Conservation (phyloP, 2,888 invertebrate species). For the Apodemia zela region DNA sequence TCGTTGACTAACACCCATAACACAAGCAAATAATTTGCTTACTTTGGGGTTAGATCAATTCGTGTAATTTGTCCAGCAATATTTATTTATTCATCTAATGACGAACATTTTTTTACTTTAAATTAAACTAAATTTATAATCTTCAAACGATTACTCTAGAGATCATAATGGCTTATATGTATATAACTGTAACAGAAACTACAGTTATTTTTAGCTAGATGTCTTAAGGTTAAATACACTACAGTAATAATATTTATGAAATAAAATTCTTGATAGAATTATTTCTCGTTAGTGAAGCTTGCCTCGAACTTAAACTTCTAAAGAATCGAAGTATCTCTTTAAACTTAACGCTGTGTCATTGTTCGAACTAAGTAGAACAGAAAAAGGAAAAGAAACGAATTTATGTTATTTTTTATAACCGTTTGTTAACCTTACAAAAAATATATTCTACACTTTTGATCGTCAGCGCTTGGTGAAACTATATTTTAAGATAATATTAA, state of each 20-base stretch:
- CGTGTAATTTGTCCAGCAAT: too few relatives aligned
- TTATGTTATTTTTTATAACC: background rate
- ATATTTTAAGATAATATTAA: too few relatives aligned
- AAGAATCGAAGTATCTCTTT: conserved; percentile 74
- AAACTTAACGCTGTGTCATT: conserved; percentile 74
- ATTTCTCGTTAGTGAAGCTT: conserved; percentile 66
- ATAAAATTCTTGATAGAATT: conserved; percentile 63
- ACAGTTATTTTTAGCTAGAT: too few relatives aligned
- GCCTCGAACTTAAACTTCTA: conserved; percentile 61
- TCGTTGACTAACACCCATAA: too few relatives aligned
- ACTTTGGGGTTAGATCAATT: too few relatives aligned
- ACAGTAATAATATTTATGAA: conserved; percentile 50
- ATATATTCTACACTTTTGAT: too few relatives aligned
- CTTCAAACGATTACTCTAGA: too few relatives aligned
- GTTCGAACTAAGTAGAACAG: conserved; percentile 49
- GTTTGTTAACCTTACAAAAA: background rate
- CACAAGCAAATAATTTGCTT: too few relatives aligned
- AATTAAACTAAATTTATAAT: too few relatives aligned
- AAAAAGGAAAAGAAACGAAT: conserved; percentile 14
- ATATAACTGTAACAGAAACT: background rate
- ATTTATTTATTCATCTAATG: too few relatives aligned
- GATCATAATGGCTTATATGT: background rate
- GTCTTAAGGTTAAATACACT: conserved; percentile 15
- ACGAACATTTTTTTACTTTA: too few relatives aligned
- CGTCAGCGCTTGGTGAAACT: too few relatives aligned